phyloP scores from a whole-genome alignment of 2,113 vertebrate species.

The Eclectus roratus region DNA sequence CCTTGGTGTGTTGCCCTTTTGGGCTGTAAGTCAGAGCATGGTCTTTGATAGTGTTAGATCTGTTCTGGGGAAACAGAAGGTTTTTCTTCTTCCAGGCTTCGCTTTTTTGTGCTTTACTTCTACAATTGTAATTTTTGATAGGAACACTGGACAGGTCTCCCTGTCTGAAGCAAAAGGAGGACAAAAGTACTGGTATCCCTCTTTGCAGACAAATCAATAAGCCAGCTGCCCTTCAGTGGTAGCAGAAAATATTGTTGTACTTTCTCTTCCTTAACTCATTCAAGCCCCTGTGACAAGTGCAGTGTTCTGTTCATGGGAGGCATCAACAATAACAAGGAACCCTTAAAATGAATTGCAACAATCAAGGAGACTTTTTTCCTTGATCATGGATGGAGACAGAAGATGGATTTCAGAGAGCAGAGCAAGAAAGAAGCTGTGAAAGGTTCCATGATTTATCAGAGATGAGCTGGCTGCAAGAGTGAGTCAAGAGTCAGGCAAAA shows the following conservation, averaged over 20 bases:
- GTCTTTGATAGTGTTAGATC: neutral
- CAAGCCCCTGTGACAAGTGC: neutral
- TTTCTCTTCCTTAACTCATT: neutral
- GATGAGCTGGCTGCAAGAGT: neutral
- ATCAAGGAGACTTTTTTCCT: neutral
- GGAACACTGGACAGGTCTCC: neutral
- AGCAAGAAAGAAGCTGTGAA: neutral
- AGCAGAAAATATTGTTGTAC: neutral
- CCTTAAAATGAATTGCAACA: conserved; percentile 7
- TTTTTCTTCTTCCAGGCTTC: neutral
- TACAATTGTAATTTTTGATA: neutral
- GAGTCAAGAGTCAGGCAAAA: neutral
- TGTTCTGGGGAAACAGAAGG: neutral
- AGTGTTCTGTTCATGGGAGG: neutral
- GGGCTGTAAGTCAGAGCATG: neutral
- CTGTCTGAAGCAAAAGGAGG: neutral
- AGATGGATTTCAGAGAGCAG: neutral
- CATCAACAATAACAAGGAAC: neutral
- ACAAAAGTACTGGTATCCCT: neutral
- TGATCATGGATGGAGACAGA: neutral
- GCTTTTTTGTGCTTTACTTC: neutral
- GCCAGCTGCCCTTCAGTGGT: neutral
- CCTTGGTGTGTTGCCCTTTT: neutral
- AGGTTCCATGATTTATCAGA: neutral
- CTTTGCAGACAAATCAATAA: neutral